Percentiles rank a stretch among this genome's conserved stretches.
Conservation (phyloP, 2,888 invertebrate species). For the Drosophila austrosaltans region DNA sequence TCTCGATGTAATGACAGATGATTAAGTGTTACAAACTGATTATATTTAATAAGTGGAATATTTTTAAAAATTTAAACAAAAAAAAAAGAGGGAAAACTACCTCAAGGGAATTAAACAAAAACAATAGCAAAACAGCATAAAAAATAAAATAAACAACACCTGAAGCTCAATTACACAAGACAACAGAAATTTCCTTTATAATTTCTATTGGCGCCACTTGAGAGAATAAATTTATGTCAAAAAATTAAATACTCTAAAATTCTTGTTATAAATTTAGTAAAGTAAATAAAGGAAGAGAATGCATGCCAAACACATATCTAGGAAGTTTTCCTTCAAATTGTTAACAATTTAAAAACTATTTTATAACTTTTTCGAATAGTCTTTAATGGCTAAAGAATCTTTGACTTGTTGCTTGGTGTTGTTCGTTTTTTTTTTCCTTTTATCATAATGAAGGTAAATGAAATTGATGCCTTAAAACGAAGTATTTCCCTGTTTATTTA, state of each 20-base stretch:
- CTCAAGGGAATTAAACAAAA: conserved; percentile 3
- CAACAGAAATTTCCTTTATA: neutral
- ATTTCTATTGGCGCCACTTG: neutral
- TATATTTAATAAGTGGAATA: conserved; percentile 37
- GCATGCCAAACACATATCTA: too few relatives aligned
- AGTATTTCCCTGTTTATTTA: conserved; percentile 70
- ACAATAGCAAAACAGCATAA: neutral
- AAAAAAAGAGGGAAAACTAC: conserved; percentile 7
- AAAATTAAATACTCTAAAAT: neutral
- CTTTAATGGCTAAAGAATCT: neutral
- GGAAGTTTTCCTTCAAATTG: too few relatives aligned
- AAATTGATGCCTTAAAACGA: conserved; percentile 32
- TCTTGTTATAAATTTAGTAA: too few relatives aligned
- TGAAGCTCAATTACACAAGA: neutral
- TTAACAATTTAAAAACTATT: too few relatives aligned
- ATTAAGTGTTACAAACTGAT: conserved; percentile 44
- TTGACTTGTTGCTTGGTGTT: conserved; percentile 2
- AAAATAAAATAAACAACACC: neutral
- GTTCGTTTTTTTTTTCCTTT: neutral
- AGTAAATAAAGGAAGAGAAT: too few relatives aligned
- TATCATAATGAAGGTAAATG: conserved; percentile 12
- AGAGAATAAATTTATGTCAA: neutral
- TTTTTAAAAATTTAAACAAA: neutral
- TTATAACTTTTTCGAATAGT: too few relatives aligned
- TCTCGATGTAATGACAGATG: conserved; percentile 18